These are phyloP conservation scores for Trialeurodes vaporariorum DNA, from an alignment of 1,140 invertebrate genomes.

Conservation along the genomic window DNA sequence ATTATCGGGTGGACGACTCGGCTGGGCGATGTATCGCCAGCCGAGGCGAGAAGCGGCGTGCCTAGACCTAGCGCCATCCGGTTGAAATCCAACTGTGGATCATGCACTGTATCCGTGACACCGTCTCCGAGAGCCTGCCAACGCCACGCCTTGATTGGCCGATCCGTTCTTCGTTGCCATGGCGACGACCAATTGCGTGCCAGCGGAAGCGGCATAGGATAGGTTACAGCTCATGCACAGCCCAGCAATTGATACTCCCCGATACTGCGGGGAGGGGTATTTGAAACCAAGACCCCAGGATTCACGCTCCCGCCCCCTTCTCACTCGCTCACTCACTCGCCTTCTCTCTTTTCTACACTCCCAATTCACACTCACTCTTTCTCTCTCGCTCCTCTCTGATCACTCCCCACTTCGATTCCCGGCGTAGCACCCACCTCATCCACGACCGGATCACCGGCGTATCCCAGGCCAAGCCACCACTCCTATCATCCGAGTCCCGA, in stretches of 20 bases:
- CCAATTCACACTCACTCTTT: background rate
- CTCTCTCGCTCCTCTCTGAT: background rate
- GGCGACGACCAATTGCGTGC: conserved; percentile 21
- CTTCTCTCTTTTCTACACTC: background rate
- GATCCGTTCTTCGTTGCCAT: conserved; percentile 20
- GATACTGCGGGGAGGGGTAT: conserved; percentile 13
- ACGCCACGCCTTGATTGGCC: conserved; percentile 18
- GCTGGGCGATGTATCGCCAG: conserved; percentile 38
- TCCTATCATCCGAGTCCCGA: no score
- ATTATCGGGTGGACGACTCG: conserved; percentile 39
- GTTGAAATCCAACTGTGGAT: background rate
- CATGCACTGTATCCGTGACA: conserved; percentile 26
- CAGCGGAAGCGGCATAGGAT: conserved; percentile 12
- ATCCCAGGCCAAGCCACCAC: no score
- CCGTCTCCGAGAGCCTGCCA: conserved; percentile 5
- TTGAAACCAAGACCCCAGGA: conserved; percentile 11
- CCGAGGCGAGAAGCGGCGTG: conserved; percentile 25
- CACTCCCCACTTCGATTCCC: no score
- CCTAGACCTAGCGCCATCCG: conserved; percentile 36
- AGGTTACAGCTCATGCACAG: conserved; percentile 11
- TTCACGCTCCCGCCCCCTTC: conserved; percentile 12
- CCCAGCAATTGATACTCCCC: conserved; percentile 15
- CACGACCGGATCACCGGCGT: no score
- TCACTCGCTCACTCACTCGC: background rate
- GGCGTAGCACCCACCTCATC: no score